A percentile compares a stretch with the other conserved stretches of the same genome.
These are phyloP conservation scores for Melanotaenia parkinsoni DNA, from an alignment of 2,797 vertebrate genomes.

Conservation along the genomic window DNA sequence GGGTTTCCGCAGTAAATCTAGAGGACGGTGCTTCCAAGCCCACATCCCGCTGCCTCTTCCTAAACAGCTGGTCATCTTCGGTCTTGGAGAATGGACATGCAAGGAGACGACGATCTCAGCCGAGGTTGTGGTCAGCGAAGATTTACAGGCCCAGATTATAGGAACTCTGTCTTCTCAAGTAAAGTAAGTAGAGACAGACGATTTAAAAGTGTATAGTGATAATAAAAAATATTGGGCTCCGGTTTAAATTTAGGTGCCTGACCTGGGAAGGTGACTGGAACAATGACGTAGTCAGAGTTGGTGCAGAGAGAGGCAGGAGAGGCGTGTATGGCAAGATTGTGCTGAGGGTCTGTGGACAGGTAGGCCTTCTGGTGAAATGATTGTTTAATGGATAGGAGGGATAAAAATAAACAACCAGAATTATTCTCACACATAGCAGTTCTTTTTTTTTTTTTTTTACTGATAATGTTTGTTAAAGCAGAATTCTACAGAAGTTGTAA, in stretches of 20 bases:
- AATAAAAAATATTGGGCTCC: neutral
- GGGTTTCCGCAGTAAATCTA: constrained; percentile 78
- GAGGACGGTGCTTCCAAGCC: constrained; percentile 83
- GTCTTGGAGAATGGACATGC: constrained; percentile 87
- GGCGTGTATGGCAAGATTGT: constrained; percentile 87
- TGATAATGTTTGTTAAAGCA: neutral
- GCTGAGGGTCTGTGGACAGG: constrained; percentile 84
- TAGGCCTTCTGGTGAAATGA: constrained; percentile 33
- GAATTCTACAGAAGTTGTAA: neutral
- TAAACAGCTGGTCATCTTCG: constrained; percentile 86
- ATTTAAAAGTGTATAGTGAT: neutral
- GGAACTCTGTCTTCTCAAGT: constrained; percentile 77
- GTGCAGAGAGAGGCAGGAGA: constrained; percentile 77
- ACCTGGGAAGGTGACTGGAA: constrained; percentile 90
- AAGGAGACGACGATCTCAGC: constrained; percentile 69
- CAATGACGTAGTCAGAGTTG: constrained; percentile 78
- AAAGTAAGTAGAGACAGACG: constrained; percentile 70
- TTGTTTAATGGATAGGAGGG: neutral
- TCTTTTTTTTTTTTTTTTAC: too few relatives aligned
- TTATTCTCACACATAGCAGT: neutral
- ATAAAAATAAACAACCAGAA: neutral
- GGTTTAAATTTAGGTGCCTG: constrained; percentile 81
- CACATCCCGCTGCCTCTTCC: constrained; percentile 88
- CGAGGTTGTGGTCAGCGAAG: constrained; percentile 83
- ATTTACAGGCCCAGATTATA: constrained; percentile 77